Evolutionary conservation across 2,888 invertebrate genomes (phyloP).

Genomic region (Acrobasis repandana): DNA sequence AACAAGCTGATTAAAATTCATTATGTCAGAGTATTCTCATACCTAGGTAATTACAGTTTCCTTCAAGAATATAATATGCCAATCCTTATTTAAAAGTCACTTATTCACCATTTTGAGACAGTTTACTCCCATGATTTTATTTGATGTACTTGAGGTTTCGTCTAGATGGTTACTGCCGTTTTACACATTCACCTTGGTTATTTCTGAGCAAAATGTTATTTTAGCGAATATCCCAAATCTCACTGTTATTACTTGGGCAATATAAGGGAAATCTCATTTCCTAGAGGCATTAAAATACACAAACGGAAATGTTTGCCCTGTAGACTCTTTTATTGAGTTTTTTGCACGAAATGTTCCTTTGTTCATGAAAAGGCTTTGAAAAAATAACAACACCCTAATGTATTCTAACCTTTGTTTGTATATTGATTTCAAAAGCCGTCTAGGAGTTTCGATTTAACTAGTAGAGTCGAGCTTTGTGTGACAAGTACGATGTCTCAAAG

Average conservation of each 20-base stretch:
- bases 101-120: no score
- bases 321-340: not conserved
- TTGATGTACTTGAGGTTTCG: not conserved
- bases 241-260: not conserved
- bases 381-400: not conserved
- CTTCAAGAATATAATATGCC: no score
- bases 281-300: not conserved
- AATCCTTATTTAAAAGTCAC: no score
- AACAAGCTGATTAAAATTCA: no score
- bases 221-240: not conserved
- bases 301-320: not conserved
- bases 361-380: not conserved
- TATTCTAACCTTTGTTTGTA: not conserved
- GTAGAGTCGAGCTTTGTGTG: no score
- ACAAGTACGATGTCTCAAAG: no score
- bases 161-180: not conserved
- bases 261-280: not conserved
- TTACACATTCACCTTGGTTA: slow-evolving; percentile 2
- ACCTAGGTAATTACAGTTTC: no score
- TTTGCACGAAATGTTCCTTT: not conserved
- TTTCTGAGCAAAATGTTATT: not conserved
- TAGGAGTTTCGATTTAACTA: no score
- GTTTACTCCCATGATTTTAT: no score
- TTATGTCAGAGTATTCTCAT: no score
- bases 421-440: not conserved